Percentiles rank a stretch among this genome's conserved stretches.
Conservation (phyloP, 2,113 vertebrate species). For the Elgaria multicarinata region DNA sequence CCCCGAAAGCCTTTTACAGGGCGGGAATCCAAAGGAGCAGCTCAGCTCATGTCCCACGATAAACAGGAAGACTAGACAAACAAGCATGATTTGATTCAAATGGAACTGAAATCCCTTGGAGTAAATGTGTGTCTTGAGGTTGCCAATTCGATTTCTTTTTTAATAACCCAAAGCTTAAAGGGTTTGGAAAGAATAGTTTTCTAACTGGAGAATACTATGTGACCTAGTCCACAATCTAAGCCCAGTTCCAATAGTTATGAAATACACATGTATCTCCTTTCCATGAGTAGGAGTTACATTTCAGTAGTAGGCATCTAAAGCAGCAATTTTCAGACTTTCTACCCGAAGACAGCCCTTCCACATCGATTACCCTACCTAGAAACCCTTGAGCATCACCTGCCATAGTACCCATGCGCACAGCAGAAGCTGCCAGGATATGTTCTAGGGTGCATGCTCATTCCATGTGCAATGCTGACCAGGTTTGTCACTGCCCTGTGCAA, state of each 20-base stretch:
- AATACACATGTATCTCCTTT: slow-evolving; percentile 1
- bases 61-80: slow-evolving; percentile 33
- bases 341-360: neutral
- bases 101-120: slow-evolving; percentile 34
- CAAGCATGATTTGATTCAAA: slow-evolving; percentile 29
- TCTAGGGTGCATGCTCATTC: neutral
- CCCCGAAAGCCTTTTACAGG: neutral
- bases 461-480: neutral
- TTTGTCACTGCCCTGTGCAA: neutral
- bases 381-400: neutral
- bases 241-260: slow-evolving; percentile 15
- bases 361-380: neutral
- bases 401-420: neutral
- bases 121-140: slow-evolving; percentile 44
- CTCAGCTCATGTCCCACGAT: slow-evolving; percentile 15
- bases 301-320: slow-evolving; percentile 52
- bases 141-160: slow-evolving; percentile 54
- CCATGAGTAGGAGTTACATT: slow-evolving; percentile 13
- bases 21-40: slow-evolving; percentile 16
- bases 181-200: slow-evolving; percentile 32
- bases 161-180: slow-evolving; percentile 56
- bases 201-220: slow-evolving; percentile 22
- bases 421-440: neutral
- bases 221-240: slow-evolving; percentile 48
- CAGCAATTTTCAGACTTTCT: slow-evolving; percentile 49